Conservation (phyloP, 2,888 invertebrate species). For the Cheilosia grossa region DNA sequence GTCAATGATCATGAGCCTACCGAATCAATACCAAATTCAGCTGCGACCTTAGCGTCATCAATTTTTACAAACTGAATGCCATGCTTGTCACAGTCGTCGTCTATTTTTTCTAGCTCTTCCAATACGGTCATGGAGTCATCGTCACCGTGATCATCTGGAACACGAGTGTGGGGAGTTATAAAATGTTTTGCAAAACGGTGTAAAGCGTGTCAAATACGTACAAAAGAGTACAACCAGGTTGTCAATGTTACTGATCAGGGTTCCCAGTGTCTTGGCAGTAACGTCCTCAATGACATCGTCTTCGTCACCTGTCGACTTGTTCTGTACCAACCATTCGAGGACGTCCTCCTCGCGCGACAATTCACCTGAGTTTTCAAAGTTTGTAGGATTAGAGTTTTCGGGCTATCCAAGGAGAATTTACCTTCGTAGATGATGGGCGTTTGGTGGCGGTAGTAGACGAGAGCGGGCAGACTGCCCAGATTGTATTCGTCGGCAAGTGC, state of each 20-base stretch:
- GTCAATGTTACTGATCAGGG: slow-evolving; percentile 94
- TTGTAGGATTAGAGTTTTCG: slow-evolving; percentile 38
- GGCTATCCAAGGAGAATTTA: slow-evolving; percentile 82
- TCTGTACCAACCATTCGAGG: slow-evolving; percentile 95
- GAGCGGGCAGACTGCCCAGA: slow-evolving; percentile 92
- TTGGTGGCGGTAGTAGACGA: slow-evolving; percentile 97
- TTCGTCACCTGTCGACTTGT: slow-evolving; percentile 96
- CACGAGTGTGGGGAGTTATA: slow-evolving; percentile 30
- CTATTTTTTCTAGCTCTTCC: slow-evolving; percentile 94
- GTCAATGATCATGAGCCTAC: slow-evolving; percentile 76
- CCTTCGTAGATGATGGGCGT: slow-evolving; percentile 97
- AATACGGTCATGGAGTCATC: slow-evolving; percentile 94
- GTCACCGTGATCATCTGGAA: slow-evolving; percentile 94
- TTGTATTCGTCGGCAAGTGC: slow-evolving; percentile 96
- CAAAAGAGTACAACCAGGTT: slow-evolving; percentile 96
- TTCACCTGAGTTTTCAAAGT: slow-evolving; percentile 86
- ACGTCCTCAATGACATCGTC: slow-evolving; percentile 97
- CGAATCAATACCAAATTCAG: slow-evolving; percentile 92
- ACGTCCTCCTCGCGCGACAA: slow-evolving; percentile 95
- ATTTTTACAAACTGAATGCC: slow-evolving; percentile 97
- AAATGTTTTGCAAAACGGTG: background rate
- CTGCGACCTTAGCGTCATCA: slow-evolving; percentile 92
- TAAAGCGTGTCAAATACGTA: slow-evolving; percentile 84
- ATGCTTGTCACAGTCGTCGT: slow-evolving; percentile 95
- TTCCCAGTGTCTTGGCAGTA: slow-evolving; percentile 93